Evolutionary conservation across 1,140 invertebrate species (phyloP).

Genomic region (Lasioglossum albipes): DNA sequence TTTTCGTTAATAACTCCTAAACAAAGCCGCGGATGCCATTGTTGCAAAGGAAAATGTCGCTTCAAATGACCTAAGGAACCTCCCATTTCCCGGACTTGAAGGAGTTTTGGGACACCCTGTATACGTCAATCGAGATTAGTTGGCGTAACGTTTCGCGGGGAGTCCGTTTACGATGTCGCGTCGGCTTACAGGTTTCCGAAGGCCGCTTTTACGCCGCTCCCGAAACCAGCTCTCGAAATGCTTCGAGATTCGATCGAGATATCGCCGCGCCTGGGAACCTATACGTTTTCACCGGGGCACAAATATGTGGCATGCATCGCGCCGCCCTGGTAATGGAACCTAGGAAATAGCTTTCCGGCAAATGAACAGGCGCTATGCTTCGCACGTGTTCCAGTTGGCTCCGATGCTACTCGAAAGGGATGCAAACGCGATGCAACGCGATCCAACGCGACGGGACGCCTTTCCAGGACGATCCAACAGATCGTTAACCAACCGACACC

Average conservation of each 20-base stretch:
- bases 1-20: too few species aligned
- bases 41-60: too few species aligned
- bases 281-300: conserved; percentile 18
- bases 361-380: conserved; percentile 66
- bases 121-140: too few species aligned
- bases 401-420: conserved; percentile 21
- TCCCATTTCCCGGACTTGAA: too few species aligned
- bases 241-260: conserved; percentile 4
- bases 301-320: conserved; percentile 14
- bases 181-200: too few species aligned
- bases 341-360: conserved; percentile 68
- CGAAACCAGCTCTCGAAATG: too few species aligned
- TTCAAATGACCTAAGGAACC: too few species aligned
- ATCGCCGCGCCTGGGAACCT: conserved; percentile 17
- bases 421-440: conserved; percentile 49
- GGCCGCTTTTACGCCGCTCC: neutral
- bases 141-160: too few species aligned
- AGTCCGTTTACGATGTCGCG: too few species aligned
- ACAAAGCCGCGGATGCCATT: too few species aligned
- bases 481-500: conserved; percentile 23
- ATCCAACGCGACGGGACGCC: conserved; percentile 27
- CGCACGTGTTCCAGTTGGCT: conserved; percentile 46
- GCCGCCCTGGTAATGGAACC: conserved; percentile 55
- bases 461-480: neutral
- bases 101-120: too few species aligned